These are phyloP conservation scores for Parthenolecanium corni DNA, from an alignment of 2,888 invertebrate genomes.

Conservation along the genomic window DNA sequence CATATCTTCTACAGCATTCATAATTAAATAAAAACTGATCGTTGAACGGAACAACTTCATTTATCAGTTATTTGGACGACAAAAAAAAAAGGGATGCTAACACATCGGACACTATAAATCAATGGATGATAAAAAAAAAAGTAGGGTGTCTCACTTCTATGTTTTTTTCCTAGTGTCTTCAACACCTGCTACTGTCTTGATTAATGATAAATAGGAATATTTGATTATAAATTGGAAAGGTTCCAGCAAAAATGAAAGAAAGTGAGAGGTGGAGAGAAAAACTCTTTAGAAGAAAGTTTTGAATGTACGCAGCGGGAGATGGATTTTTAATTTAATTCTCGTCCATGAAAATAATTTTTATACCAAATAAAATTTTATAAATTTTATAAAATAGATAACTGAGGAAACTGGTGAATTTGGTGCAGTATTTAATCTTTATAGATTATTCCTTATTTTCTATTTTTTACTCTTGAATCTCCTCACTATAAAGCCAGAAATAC, in stretches of 20 bases:
- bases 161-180: slow-evolving; percentile 7
- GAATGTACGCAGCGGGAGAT: no score
- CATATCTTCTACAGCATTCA: background rate
- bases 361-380: no score
- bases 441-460: no score
- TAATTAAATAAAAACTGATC: background rate
- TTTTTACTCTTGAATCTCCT: no score
- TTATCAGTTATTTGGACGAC: background rate
- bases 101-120: background rate
- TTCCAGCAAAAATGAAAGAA: background rate
- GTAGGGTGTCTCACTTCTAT: background rate
- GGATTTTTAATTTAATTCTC: no score
- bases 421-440: no score
- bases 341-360: no score
- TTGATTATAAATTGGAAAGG: slow-evolving; percentile 12
- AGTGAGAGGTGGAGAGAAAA: no score
- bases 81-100: background rate
- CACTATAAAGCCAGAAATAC: no score
- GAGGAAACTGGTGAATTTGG: no score
- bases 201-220: slow-evolving; percentile 15
- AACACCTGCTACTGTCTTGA: slow-evolving; percentile 25
- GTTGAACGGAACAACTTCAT: background rate
- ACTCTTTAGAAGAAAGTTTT: no score
- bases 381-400: no score
- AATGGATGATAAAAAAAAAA: background rate